Conservation (phyloP, 64 coral and sea anemone species). For the Platygyra sinensis region DNA sequence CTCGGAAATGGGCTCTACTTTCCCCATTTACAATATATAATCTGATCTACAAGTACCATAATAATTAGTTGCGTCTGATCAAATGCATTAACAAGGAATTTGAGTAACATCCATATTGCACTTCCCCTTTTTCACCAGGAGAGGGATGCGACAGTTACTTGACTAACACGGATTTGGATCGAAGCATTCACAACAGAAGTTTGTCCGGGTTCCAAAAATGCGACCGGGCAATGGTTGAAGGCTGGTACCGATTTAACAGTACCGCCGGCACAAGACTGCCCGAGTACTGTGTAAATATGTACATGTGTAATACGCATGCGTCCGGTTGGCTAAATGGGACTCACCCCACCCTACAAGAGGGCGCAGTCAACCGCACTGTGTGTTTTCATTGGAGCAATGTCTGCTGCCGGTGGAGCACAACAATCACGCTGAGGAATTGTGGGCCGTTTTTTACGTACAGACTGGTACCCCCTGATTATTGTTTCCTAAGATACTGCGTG, state of each 20-base stretch:
- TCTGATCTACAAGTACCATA: too few relatives aligned
- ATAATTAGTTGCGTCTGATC: too few relatives aligned
- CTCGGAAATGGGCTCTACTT: too few relatives aligned
- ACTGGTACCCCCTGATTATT: background rate
- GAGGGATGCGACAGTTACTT: background rate
- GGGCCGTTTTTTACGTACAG: conserved; percentile 17
- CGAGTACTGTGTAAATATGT: background rate
- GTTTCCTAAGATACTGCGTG: conserved; percentile 14
- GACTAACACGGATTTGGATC: background rate
- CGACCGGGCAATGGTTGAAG: background rate
- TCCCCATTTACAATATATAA: too few relatives aligned
- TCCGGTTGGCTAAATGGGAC: conserved; percentile 13
- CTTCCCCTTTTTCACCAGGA: background rate
- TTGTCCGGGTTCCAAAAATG: background rate
- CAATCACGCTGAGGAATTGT: conserved; percentile 23
- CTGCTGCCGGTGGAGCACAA: background rate
- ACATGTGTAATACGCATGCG: conserved; percentile 33
- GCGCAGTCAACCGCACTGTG: background rate
- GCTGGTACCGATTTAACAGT: conserved; percentile 39
- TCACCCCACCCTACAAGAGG: conserved; percentile 4
- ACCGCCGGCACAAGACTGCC: conserved; percentile 22
- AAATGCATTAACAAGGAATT: too few relatives aligned
- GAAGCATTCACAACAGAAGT: background rate
- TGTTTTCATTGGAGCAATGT: background rate
- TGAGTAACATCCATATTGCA: too few relatives aligned